Percentiles rank a stretch among this genome's conserved stretches.
These are phyloP conservation scores for Sarcophaga bullata DNA, from an alignment of 1,140 invertebrate genomes.

Conservation along the genomic window DNA sequence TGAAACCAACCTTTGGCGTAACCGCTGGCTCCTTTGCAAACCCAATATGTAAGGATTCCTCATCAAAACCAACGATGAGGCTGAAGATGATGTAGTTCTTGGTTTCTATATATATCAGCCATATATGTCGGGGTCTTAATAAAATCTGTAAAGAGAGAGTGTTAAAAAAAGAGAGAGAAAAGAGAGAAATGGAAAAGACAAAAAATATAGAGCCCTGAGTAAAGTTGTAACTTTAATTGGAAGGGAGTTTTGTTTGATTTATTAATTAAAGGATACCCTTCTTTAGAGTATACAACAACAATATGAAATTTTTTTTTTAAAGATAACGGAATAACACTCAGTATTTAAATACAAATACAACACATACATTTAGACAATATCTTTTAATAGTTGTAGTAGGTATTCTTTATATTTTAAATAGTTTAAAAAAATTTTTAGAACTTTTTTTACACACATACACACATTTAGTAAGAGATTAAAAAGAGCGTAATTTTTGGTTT, in stretches of 20 bases:
- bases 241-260: neutral
- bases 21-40: too few relatives aligned
- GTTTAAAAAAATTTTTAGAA: too few relatives aligned
- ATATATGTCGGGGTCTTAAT: neutral
- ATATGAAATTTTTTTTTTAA: too few relatives aligned
- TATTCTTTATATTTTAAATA: too few relatives aligned
- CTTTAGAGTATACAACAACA: too few relatives aligned
- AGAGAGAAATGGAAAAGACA: neutral
- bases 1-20: too few relatives aligned
- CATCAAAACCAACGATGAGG: neutral
- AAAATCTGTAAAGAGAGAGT: constrained; percentile 29
- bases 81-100: neutral
- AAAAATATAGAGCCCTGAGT: neutral
- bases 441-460: too few relatives aligned
- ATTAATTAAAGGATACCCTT: neutral
- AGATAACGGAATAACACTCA: too few relatives aligned
- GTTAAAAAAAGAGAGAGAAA: neutral
- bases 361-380: neutral
- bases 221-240: too few relatives aligned
- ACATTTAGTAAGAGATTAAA: too few relatives aligned
- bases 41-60: neutral
- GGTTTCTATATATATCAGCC: neutral
- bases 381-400: too few relatives aligned
- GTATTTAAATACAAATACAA: neutral
- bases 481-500: too few relatives aligned